Percentiles rank a stretch among this genome's conserved stretches.
Conservation (phyloP, 2,888 invertebrate species). For the Agrilus cyanescens region DNA sequence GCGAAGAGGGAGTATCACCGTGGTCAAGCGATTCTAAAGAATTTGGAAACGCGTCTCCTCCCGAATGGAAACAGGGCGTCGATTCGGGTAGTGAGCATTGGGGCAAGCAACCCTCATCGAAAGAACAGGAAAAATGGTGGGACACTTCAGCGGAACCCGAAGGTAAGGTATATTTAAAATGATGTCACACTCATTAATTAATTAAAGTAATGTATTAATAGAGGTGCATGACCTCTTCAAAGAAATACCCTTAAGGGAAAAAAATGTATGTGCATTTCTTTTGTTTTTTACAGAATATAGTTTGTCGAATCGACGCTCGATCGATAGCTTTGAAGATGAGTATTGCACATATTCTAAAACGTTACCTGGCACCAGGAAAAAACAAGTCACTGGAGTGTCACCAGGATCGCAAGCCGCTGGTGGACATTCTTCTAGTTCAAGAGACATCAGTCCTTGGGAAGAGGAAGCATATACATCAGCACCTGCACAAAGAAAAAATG, state of each 20-base stretch:
- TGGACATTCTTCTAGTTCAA: conserved; percentile 52
- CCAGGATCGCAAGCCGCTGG: conserved; percentile 14
- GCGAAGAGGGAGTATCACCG: conserved; percentile 50
- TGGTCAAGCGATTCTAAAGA: conserved; percentile 71
- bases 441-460: conserved; percentile 74
- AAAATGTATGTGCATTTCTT: too few relatives aligned
- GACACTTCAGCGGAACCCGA: conserved; percentile 34
- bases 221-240: too few relatives aligned
- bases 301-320: conserved; percentile 29
- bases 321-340: conserved; percentile 35
- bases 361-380: conserved; percentile 26
- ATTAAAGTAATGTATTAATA: too few relatives aligned
- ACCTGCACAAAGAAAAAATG: conserved; percentile 23
- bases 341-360: conserved; percentile 32
- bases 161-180: conserved; percentile 20
- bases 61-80: conserved; percentile 37
- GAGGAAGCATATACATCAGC: conserved; percentile 44
- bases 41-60: conserved; percentile 36
- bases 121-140: conserved; percentile 37
- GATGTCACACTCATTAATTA: too few relatives aligned
- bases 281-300: conserved; percentile 22
- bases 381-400: conserved; percentile 13
- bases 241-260: too few relatives aligned
- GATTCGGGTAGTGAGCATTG: conserved; percentile 36
- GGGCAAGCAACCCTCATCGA: conserved; percentile 30